Evolutionary conservation across 2,888 invertebrate genomes (phyloP), one percentile per base, ranked within the genome.

Genomic region (Ormyrus labotus): DNA sequence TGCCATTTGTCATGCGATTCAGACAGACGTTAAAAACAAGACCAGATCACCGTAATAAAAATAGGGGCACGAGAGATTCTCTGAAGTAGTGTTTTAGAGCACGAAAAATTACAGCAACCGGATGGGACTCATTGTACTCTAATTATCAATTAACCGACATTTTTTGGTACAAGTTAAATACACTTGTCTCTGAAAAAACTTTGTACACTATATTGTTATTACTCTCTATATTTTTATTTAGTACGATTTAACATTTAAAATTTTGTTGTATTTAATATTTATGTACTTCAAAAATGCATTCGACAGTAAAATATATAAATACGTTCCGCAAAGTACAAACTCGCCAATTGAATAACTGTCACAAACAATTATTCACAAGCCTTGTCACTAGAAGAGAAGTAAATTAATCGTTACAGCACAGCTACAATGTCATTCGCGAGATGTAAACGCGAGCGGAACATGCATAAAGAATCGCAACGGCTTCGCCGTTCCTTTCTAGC

Each of bases 141-240:
- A 81, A 78, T 81, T 78, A 81, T 81, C 78, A 78, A 81, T 81
- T 78, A 81, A 78, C 74, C 78, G 65, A 78, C 71, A 73, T 78
- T 78, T 70, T 72, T 77, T 67, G 58, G 47, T 67, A 34, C 65
- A 48, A 75, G 11, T 80, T 67, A 61, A 60, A 53, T 11, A 19
- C 71, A 71, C 65, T 71, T 61, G 61, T 8, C 34, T 11, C n/a
- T 61, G 47, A 34, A 34, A 34, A 34, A 34, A 34, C 34, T 34
- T 34, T 34, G 34, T 34, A 34, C 34, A 34, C 34, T 34, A 34
- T 4, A 34, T 34, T 34, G 34, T 34, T 34, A 34, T 34, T 34
- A 4, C 34, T 34, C 34, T 34, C 34, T 34, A 34, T 34, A 34
- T 34, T 34, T 34, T 34, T 34, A 34, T 34, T 34, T 34, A 34